These are phyloP conservation scores for Polietes domitor DNA, from an alignment of 2,888 invertebrate species.

Conservation along the genomic window DNA sequence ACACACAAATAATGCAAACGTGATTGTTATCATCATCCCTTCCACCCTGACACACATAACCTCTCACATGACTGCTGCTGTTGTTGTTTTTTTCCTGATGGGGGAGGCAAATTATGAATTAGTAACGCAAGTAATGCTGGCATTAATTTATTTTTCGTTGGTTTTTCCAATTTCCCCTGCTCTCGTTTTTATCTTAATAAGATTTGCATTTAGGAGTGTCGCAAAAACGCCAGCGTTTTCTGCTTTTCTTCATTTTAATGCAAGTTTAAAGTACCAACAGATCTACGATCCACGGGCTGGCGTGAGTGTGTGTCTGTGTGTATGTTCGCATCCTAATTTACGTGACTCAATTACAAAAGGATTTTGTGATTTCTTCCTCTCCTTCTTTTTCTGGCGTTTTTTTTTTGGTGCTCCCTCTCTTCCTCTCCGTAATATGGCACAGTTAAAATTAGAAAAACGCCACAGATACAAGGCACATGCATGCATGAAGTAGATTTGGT, in stretches of 20 bases:
- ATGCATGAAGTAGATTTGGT: no score
- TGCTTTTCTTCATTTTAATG: not conserved
- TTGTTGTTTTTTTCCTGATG: no score
- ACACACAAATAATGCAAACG: no score
- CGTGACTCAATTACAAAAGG: constrained; percentile 77
- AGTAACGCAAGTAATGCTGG: not conserved
- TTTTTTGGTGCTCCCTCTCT: no score
- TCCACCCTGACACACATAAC: no score
- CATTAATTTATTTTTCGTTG: not conserved
- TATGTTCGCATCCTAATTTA: constrained; percentile 70
- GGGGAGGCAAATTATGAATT: constrained; percentile 1
- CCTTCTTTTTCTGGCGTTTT: not conserved
- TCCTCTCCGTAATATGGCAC: no score
- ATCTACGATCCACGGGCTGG: constrained; percentile 41
- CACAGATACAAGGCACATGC: no score
- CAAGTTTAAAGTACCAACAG: constrained; percentile 34
- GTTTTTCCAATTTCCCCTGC: constrained; percentile 15
- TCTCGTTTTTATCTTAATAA: constrained; percentile 4
- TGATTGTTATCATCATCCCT: no score
- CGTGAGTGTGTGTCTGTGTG: no score
- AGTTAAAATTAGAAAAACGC: no score
- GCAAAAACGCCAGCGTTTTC: not conserved
- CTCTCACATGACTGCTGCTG: no score
- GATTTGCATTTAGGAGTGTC: not conserved
- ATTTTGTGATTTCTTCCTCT: constrained; percentile 65